Base-by-base conservation (phyloP, 1,140 invertebrate species). In the Piezodorus guildinii region DNA sequence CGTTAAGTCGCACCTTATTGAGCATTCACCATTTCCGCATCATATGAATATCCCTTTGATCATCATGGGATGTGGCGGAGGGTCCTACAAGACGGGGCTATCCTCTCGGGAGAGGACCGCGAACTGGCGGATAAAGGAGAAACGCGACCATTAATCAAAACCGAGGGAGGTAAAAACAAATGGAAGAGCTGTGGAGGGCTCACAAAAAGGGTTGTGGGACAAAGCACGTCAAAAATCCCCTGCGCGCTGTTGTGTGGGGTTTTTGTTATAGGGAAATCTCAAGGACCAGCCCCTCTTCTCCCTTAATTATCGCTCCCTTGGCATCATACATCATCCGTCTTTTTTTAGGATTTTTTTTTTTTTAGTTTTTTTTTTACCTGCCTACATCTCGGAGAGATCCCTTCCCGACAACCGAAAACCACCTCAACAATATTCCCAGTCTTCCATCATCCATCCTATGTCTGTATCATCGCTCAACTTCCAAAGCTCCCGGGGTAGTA, bases 221-320 rank as follows among this genome's bases (percentile, higher is more conserved):
- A 56, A 56, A 56, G 52, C 52, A 56, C 52, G 52, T 56, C 52
- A 56, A 56, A 56, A 56, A 49, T 56, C 23, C 52, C 52, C 52
- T 23, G 6, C 5, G 52, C 17, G 19, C 52, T 16, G 52, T 39
- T 39, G 52, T 16, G 17, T 25, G 23, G 52, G 15, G 17, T 56
- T 56, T 56, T 56, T 56, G 52, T 56, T 56, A 25, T 56, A 56
- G 52, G 52, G 52, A 56, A 56, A 56, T 56, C 52, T 56, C 52
- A 56, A 56, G 52, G 52, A 56, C 52, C 23, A 8, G 23, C 6
- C 51, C 51, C 14, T 23, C 52, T 56, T 27, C 52, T 3, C 17
- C 52, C 52, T 56, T 56, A 56, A 56, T 56, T 56, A 56, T 56
- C 52, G 15, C 52, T 4, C 17, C 19, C 52, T 23, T 23, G 34